Conservation (phyloP, 2,113 vertebrate species). For the Amphiprion ocellaris region DNA sequence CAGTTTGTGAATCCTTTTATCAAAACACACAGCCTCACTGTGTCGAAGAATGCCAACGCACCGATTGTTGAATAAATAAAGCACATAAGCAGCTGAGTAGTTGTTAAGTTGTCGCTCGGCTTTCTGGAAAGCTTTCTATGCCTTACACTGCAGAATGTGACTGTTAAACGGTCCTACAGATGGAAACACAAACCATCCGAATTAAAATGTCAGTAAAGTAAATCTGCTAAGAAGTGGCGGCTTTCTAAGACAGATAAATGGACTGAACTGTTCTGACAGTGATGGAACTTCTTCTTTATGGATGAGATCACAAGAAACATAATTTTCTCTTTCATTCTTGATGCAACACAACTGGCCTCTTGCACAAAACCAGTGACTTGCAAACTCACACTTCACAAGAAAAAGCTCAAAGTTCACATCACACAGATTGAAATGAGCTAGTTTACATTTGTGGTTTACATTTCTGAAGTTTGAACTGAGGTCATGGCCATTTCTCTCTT, state of each 20-base stretch:
- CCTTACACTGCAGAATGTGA: conserved; percentile 35
- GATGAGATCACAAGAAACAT: conserved; percentile 24
- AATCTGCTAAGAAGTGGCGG: background rate
- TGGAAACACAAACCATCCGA: background rate
- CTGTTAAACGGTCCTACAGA: conserved; percentile 20
- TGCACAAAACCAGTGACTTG: background rate
- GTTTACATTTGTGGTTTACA: too few relatives aligned
- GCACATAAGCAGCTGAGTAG: conserved; percentile 49
- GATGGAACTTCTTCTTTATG: background rate
- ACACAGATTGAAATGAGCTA: too few relatives aligned
- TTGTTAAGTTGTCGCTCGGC: conserved; percentile 51
- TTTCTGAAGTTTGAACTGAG: too few relatives aligned
- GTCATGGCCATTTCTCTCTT: too few relatives aligned
- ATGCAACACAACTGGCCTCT: background rate
- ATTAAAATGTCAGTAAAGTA: conserved; percentile 2
- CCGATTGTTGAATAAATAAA: conserved; percentile 76
- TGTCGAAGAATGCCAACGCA: conserved; percentile 63
- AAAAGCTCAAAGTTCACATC: too few relatives aligned
- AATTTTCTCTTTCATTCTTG: conserved; percentile 8
- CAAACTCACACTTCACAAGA: too few relatives aligned
- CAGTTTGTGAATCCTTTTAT: conserved; percentile 74
- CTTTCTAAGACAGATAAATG: background rate
- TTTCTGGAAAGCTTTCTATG: conserved; percentile 30
- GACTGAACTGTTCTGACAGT: background rate
- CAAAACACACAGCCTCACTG: conserved; percentile 66